Percentiles rank a stretch among this genome's conserved stretches.
Evolutionary conservation across 2,888 invertebrate species (phyloP).

Genomic region (Congeria kusceri): DNA sequence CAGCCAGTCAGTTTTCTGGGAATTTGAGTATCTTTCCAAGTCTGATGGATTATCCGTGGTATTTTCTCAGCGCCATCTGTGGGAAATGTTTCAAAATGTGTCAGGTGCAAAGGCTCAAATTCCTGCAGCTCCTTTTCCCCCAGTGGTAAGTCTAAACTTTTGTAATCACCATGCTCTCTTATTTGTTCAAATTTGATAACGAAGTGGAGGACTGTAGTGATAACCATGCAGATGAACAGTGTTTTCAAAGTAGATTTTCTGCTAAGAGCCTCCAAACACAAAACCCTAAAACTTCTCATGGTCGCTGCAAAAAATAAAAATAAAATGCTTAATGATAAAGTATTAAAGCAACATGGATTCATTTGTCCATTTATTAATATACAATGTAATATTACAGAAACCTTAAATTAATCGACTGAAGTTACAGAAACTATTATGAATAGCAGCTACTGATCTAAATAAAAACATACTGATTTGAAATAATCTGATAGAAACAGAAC

Average conservation of each 20-base stretch:
- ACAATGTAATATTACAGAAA: too few relatives aligned
- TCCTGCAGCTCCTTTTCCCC: slow-evolving; percentile 44
- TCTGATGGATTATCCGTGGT: slow-evolving; percentile 81
- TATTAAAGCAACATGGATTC: too few relatives aligned
- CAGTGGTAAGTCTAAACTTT: slow-evolving; percentile 67
- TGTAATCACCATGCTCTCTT: slow-evolving; percentile 71
- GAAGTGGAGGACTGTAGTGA: slow-evolving; percentile 66
- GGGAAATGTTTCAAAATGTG: slow-evolving; percentile 70
- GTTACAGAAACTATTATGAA: too few relatives aligned
- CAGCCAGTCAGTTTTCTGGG: slow-evolving; percentile 76
- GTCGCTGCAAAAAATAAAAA: background rate
- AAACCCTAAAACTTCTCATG: background rate
- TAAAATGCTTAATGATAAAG: too few relatives aligned
- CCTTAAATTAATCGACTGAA: too few relatives aligned
- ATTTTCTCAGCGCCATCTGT: slow-evolving; percentile 62
- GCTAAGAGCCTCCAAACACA: slow-evolving; percentile 47
- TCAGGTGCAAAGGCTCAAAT: slow-evolving; percentile 56
- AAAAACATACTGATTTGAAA: too few relatives aligned
- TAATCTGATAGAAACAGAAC: too few relatives aligned
- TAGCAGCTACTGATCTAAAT: too few relatives aligned
- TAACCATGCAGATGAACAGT: slow-evolving; percentile 49
- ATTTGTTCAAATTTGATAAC: slow-evolving; percentile 76
- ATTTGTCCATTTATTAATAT: too few relatives aligned
- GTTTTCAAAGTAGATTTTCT: slow-evolving; percentile 55
- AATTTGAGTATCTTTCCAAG: slow-evolving; percentile 76